These are phyloP conservation scores for Entelurus aequoreus DNA, from an alignment of 2,113 vertebrate genomes.

Conservation along the genomic window DNA sequence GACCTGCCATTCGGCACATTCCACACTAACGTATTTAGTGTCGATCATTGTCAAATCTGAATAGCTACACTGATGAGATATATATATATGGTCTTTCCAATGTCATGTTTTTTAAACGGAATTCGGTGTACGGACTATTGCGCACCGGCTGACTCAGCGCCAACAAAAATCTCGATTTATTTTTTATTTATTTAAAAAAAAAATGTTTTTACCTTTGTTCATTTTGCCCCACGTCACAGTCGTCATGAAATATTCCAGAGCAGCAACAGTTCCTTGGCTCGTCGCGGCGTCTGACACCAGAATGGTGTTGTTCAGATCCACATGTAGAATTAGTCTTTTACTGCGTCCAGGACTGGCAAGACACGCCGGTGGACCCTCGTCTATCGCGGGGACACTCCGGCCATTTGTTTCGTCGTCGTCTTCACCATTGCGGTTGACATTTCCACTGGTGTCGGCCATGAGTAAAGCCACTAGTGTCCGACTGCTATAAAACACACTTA, in stretches of 20 bases:
- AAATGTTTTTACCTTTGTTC: constrained; percentile 48
- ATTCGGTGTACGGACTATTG: background rate
- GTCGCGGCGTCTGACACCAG: constrained; percentile 77
- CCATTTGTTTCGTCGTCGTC: constrained; percentile 3
- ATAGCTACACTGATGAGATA: too few species aligned
- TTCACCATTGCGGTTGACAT: background rate
- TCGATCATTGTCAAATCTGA: too few species aligned
- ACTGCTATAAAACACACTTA: too few species aligned
- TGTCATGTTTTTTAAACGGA: background rate
- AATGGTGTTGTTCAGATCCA: constrained; percentile 86
- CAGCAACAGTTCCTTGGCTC: constrained; percentile 69
- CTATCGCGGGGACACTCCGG: background rate
- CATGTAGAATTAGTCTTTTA: constrained; percentile 75
- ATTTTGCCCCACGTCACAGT: constrained; percentile 79
- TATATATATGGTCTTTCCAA: background rate
- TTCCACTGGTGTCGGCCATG: constrained; percentile 30
- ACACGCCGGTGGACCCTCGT: constrained; percentile 5
- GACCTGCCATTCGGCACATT: background rate
- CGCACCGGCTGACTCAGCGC: too few species aligned
- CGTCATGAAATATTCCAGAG: constrained; percentile 78
- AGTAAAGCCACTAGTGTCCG: background rate
- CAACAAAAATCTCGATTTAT: background rate
- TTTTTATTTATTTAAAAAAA: background rate
- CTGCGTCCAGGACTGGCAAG: background rate
- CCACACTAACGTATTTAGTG: background rate